Conservation (phyloP, 2,113 vertebrate species). For the Tringa solitaria region DNA sequence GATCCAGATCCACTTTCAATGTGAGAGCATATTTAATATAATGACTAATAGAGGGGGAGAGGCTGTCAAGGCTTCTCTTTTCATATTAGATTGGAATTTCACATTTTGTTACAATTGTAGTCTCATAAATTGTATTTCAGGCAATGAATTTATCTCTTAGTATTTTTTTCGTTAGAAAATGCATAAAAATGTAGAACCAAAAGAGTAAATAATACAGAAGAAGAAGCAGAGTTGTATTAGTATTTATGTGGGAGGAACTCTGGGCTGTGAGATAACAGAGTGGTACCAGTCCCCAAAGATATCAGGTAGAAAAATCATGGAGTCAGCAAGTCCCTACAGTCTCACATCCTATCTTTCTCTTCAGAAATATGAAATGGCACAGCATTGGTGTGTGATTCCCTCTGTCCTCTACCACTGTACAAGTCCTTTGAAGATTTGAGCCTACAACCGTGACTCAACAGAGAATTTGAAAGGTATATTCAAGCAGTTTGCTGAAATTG, state of each 20-base stretch:
- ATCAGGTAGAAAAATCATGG: neutral
- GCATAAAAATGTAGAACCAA: neutral
- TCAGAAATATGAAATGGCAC: neutral
- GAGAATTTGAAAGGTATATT: neutral
- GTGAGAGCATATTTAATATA: neutral
- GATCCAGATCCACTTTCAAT: neutral
- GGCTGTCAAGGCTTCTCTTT: neutral
- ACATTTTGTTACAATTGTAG: neutral
- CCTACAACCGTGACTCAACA: neutral
- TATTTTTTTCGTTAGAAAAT: neutral
- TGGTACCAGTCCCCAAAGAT: neutral
- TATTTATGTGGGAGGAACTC: neutral
- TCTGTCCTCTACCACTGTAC: neutral
- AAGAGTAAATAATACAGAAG: neutral
- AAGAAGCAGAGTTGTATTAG: neutral
- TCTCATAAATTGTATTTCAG: neutral
- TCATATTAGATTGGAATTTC: neutral
- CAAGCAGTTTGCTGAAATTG: neutral
- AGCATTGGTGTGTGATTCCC: neutral
- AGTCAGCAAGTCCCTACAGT: neutral
- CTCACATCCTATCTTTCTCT: neutral
- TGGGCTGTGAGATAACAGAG: neutral
- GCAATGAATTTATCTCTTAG: neutral
- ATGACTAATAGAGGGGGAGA: neutral
- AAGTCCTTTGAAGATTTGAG: neutral